Base-by-base conservation (phyloP, 2,797 vertebrate species). In the Xiphorhynchus erythropygius region DNA sequence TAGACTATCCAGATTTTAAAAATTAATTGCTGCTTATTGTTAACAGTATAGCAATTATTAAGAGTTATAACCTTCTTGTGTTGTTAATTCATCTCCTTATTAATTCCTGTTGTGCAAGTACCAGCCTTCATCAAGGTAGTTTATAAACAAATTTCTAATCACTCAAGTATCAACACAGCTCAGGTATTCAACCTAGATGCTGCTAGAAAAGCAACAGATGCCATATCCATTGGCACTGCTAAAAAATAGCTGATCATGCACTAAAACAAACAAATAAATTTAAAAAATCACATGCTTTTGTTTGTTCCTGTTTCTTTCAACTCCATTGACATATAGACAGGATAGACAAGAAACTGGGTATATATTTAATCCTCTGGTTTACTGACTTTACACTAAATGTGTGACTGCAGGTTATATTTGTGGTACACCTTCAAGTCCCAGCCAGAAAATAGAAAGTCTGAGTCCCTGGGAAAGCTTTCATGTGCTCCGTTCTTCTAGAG, bases 361-460 rank as follows among this genome's bases (percentile, higher is more conserved):
- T 13, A 6, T 59, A 60, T 35, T 84, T 68, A 55, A 86, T 64
- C 13, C 32, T 46, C 6, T 57, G 1, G 23, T 75, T 87, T 57
- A 63, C 39, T 44, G 19, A 47, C 55, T 75, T 91, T 39, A 50
- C 5, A 28, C 15, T 73, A 53, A 52, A 44, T 2, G 4, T 13
- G 55, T 39, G n/a, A 69, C 46, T 25, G 18, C 30, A 23, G 27
- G 21, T 88, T 79, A 24, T 68, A 56, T 88, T 71, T 84, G 33
- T 32, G 21, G 18, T 33, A 64, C 15, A 46, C 2, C 14, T 67
- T 83, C 64, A 85, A 71, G 82, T 33, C 14, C 11, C 15, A 62
- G 30, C 1, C 23, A 46, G 32, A 47, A 71, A 27, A 52, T 0
- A 42, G 41, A 84, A 39, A 28, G 0, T 0, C 33, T 6, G 12